These are phyloP conservation scores for Oryzias sinensis DNA, from an alignment of 2,797 vertebrate genomes.

Conservation along the genomic window DNA sequence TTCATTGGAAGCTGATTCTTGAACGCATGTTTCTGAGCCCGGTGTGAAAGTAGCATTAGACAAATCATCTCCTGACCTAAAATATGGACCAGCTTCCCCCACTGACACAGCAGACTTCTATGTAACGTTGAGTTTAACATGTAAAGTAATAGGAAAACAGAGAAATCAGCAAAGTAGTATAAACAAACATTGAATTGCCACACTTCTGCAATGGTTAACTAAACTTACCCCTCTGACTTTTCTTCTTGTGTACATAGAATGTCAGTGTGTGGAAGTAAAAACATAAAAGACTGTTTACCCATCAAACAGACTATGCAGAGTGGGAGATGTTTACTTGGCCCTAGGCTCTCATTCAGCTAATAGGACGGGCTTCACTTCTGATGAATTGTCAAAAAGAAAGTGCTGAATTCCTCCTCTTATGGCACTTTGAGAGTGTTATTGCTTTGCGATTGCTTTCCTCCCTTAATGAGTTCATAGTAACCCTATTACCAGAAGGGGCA, in stretches of 20 bases:
- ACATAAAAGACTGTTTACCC: conserved; percentile 71
- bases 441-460: conserved; percentile 66
- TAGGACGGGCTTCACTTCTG: conserved; percentile 59
- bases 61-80: conserved; percentile 18
- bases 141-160: conserved; percentile 28
- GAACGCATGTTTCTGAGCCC: no score
- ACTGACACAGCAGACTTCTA: conserved; percentile 21
- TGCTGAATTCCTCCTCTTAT: conserved; percentile 63
- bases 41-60: no score
- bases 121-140: conserved; percentile 33
- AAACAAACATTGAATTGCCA: conserved; percentile 51
- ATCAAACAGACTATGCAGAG: conserved; percentile 56
- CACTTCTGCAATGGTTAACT: conserved; percentile 59
- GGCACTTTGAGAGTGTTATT: conserved; percentile 68
- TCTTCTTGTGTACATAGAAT: conserved; percentile 50
- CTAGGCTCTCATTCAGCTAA: conserved; percentile 64
- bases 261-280: conserved; percentile 37
- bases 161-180: conserved; percentile 16
- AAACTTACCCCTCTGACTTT: conserved; percentile 28
- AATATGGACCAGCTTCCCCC: conserved; percentile 22
- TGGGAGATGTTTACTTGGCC: conserved; percentile 67
- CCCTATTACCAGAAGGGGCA: conserved; percentile 67
- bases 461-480: conserved; percentile 69
- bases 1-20: no score
- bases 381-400: conserved; percentile 69